Evolutionary conservation across 2,888 invertebrate genomes (phyloP).

Genomic region (Coecobrya sp.): DNA sequence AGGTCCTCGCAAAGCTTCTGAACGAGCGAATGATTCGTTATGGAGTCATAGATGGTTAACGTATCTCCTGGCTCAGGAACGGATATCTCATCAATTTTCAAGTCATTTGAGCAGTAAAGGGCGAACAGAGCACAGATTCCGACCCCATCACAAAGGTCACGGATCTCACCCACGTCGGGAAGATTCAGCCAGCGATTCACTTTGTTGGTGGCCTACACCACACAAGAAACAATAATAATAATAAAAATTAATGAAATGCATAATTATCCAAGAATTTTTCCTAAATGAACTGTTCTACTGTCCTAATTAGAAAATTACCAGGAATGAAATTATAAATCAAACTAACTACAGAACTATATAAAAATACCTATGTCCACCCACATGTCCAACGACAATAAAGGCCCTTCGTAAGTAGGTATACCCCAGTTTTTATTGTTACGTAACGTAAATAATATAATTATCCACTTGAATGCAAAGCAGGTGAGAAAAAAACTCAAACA

Average conservation of each 20-base stretch:
- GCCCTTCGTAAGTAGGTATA: too few species aligned
- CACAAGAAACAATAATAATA: neutral
- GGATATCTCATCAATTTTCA: constrained; percentile 83
- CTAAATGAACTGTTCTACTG: neutral
- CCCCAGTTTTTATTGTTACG: constrained; percentile 9
- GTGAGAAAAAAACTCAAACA: constrained; percentile 34
- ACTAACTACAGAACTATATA: neutral
- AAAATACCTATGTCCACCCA: neutral
- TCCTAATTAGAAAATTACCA: neutral
- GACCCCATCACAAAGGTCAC: constrained; percentile 85
- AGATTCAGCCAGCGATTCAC: constrained; percentile 84
- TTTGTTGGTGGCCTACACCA: constrained; percentile 79
- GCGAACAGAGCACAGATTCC: constrained; percentile 85
- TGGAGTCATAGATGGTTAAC: constrained; percentile 85
- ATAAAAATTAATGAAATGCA: neutral
- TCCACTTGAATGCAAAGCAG: neutral
- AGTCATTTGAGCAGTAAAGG: constrained; percentile 85
- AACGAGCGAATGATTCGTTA: constrained; percentile 83
- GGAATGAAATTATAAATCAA: neutral
- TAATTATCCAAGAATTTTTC: neutral
- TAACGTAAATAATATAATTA: neutral
- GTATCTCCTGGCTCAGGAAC: constrained; percentile 85
- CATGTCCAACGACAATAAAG: too few species aligned
- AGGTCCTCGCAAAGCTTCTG: constrained; percentile 84
- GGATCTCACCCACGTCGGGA: constrained; percentile 83